Base-by-base conservation (phyloP, 2,888 invertebrate genomes). In the Notodonta dromedarius region DNA sequence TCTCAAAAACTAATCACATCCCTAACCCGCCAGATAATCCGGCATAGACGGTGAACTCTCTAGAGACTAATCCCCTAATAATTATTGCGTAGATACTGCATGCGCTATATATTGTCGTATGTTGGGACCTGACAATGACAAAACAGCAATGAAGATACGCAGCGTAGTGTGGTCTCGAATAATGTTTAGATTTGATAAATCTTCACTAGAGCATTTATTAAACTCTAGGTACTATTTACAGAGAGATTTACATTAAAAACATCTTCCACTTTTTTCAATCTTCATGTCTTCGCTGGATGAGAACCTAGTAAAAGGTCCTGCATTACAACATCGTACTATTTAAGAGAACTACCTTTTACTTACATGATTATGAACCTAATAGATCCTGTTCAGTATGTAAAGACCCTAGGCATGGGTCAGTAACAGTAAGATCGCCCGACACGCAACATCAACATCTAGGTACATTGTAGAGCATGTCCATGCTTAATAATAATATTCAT, bases 1-100 rank as follows among this genome's bases (percentile, higher is more conserved):
- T 2, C 32, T 6, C 5, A 52, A 13, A 52, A 24, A 4, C 4
- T 32, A 52, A 40, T 13, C 40, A 14, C 56, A 44, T 35, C 67
- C 58, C 70, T 66, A 63, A 24, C 50, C n/a, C 48, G 57, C 62
- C 56, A 53, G 42, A 56, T 56, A 24, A 42, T 16, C 44, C 56
- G 44, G 24, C 44, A 24, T 55, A 69, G 70, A 65, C 62, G 61
- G 62, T 59, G 35, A 63, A 70, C 59, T 66, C 82, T 69, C 81
- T 63, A 56, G 83, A 78, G 81, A 77, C 70, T 82, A 73, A 83
- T 82, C 79, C 78, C 79, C 79, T 78, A 70, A 78, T 81, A 78
- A 83, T 83, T 77, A 83, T 76, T 73, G 77, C 69, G 74, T 74
- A 72, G 67, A 67, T 75, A 62, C 69, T 71, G 70, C 67, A 67